A percentile compares a stretch with the other conserved stretches of the same genome.
Evolutionary conservation across 2,113 vertebrate genomes (phyloP).

Genomic region (Brachypteracias leptosomus): DNA sequence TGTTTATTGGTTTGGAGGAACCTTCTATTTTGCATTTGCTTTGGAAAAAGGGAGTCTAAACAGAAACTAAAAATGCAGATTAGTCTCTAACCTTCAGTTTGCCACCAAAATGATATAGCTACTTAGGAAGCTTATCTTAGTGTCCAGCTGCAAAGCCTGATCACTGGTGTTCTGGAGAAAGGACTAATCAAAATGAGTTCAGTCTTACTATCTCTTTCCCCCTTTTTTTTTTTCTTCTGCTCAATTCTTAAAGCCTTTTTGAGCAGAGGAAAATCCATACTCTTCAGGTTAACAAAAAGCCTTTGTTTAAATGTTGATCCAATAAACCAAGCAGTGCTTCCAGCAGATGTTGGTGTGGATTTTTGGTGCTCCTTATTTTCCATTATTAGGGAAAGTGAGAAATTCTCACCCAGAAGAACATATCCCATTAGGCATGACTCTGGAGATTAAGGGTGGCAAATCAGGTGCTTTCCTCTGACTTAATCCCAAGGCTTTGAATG

Average conservation of each 20-base stretch:
- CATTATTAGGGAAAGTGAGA: conserved; percentile 13
- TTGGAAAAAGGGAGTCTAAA: background rate
- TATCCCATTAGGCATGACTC: background rate
- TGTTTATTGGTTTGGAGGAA: background rate
- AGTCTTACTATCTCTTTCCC: background rate
- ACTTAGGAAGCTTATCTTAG: background rate
- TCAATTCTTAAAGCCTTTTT: background rate
- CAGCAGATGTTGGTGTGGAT: background rate
- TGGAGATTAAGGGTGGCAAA: conserved; percentile 12
- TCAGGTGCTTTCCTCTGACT: conserved; percentile 32
- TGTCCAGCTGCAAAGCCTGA: background rate
- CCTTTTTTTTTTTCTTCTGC: background rate
- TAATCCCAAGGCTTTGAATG: background rate
- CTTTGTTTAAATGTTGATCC: conserved; percentile 19
- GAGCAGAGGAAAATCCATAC: background rate
- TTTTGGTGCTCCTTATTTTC: background rate
- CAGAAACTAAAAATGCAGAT: background rate
- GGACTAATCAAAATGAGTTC: background rate
- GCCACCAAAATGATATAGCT: background rate
- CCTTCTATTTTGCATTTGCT: background rate
- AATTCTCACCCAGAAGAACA: background rate
- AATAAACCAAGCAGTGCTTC: background rate
- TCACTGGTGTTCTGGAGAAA: background rate
- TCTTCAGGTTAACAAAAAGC: background rate
- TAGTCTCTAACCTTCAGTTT: background rate